Percentiles rank a stretch among this genome's conserved stretches.
Conservation (phyloP, 2,888 invertebrate genomes). For the Dasysyrphus albostriatus region DNA sequence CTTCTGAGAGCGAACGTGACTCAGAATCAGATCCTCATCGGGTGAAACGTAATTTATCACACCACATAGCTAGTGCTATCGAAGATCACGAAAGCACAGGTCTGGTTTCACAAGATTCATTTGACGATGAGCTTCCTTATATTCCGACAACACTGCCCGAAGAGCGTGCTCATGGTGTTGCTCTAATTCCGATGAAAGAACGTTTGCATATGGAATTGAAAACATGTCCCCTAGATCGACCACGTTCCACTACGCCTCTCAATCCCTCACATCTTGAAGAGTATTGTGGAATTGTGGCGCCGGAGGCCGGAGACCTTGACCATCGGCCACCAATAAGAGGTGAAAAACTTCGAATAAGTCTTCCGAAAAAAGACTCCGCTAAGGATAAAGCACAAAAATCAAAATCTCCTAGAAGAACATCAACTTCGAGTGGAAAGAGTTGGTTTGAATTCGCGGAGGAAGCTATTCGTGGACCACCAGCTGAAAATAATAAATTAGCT, state of each 20-base stretch:
- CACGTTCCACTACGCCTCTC: slow-evolving; percentile 90
- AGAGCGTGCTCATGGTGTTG: slow-evolving; percentile 92
- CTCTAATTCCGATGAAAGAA: slow-evolving; percentile 92
- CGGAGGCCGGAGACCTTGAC: slow-evolving; percentile 79
- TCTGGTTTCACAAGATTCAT: slow-evolving; percentile 92
- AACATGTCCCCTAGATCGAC: slow-evolving; percentile 90
- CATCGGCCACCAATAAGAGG: slow-evolving; percentile 80
- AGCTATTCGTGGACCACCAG: slow-evolving; percentile 83
- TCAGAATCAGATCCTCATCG: slow-evolving; percentile 85
- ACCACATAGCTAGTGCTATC: slow-evolving; percentile 84
- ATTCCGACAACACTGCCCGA: slow-evolving; percentile 95
- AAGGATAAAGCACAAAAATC: slow-evolving; percentile 82
- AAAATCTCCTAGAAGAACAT: slow-evolving; percentile 85
- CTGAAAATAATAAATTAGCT: slow-evolving; percentile 31
- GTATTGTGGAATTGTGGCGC: slow-evolving; percentile 85
- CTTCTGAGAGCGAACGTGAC: slow-evolving; percentile 90
- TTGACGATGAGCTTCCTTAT: slow-evolving; percentile 94
- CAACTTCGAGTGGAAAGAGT: slow-evolving; percentile 84
- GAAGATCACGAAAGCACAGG: slow-evolving; percentile 90
- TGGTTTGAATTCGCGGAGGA: slow-evolving; percentile 88
- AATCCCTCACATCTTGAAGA: slow-evolving; percentile 89
- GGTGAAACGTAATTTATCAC: slow-evolving; percentile 83
- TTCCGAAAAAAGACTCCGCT: slow-evolving; percentile 86
- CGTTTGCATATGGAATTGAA: slow-evolving; percentile 86
- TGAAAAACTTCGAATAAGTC: slow-evolving; percentile 89